Conservation (phyloP, 2,113 vertebrate genomes). For the Dipodomys ordii region DNA sequence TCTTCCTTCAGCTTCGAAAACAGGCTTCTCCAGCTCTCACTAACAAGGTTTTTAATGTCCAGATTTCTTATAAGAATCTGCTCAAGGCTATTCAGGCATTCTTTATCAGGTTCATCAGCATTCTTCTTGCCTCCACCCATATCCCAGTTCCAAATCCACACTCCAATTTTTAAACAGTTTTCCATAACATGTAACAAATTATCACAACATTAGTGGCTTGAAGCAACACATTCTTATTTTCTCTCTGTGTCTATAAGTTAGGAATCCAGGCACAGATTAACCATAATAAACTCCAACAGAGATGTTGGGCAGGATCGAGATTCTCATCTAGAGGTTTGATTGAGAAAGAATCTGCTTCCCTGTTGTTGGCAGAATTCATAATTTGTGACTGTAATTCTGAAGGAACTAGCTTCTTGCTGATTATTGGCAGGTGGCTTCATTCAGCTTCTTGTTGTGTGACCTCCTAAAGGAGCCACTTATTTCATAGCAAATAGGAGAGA, state of each 20-base stretch:
- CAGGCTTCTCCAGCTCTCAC: not conserved
- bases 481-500: not conserved
- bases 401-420: not conserved
- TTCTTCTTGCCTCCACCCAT: not conserved
- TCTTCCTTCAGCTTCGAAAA: not conserved
- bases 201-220: not conserved
- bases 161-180: not conserved
- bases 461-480: not conserved
- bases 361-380: not conserved
- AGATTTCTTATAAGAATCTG: not conserved
- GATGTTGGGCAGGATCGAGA: not conserved
- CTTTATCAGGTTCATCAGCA: conserved; percentile 6
- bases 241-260: not conserved
- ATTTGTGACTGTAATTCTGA: not conserved
- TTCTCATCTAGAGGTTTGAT: not conserved
- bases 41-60: not conserved
- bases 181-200: not conserved
- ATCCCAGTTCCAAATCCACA: not conserved
- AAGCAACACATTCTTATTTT: not conserved
- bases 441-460: not conserved
- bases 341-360: not conserved
- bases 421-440: not conserved
- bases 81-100: not conserved
- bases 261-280: not conserved
- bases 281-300: not conserved